Evolutionary conservation across 2,113 vertebrate genomes (phyloP).

Genomic region (Austrofundulus limnaeus): DNA sequence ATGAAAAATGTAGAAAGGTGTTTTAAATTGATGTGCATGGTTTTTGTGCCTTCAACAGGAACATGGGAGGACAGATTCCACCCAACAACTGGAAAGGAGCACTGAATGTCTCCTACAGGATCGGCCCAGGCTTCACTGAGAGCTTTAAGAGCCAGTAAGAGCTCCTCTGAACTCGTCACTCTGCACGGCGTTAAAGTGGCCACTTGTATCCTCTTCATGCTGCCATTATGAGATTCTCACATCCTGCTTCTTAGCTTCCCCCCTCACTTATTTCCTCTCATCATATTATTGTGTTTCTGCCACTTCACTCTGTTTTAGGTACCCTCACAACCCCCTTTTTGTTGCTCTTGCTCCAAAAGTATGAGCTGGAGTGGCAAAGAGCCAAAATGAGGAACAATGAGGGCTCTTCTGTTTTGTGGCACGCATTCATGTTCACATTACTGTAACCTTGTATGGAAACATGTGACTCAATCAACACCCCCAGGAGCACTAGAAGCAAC

Average conservation of each 20-base stretch:
- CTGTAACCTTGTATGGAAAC: constrained; percentile 13
- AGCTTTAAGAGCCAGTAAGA: constrained; percentile 78
- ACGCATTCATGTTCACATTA: constrained; percentile 18
- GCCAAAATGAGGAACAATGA: constrained; percentile 52
- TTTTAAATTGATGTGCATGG: neutral
- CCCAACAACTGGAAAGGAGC: constrained; percentile 90
- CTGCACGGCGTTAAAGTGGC: neutral
- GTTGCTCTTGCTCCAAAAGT: constrained; percentile 20
- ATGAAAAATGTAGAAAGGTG: no score
- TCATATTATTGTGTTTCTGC: neutral
- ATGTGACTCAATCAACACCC: neutral
- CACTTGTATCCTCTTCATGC: no score
- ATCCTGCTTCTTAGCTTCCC: neutral
- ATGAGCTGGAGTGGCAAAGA: constrained; percentile 38
- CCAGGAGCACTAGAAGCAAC: neutral
- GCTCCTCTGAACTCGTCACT: neutral
- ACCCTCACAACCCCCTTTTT: constrained; percentile 4
- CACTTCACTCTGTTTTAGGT: neutral
- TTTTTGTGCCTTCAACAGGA: constrained; percentile 68
- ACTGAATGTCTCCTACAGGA: constrained; percentile 86
- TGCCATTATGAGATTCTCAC: neutral
- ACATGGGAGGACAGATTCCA: constrained; percentile 84
- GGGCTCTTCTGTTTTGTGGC: constrained; percentile 47
- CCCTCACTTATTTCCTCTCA: neutral
- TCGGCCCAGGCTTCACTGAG: constrained; percentile 87